A percentile compares a stretch with the other conserved stretches of the same genome.
phyloP scores from a whole-genome alignment of 2,888 invertebrate species.

The Meganola albula region DNA sequence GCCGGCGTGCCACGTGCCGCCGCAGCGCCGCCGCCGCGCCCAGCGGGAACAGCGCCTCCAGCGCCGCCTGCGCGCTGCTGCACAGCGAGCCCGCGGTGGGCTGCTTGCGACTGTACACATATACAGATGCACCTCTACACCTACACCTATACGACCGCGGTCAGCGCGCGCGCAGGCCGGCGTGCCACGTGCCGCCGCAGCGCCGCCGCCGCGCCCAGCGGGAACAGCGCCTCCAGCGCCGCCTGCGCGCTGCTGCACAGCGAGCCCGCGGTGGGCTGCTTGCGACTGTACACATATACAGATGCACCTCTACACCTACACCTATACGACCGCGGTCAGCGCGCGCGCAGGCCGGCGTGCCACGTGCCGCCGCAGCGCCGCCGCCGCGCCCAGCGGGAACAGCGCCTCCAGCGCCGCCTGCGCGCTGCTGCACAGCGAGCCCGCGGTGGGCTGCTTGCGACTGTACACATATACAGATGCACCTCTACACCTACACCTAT shows the following conservation, averaged over 20 bases:
- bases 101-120: constrained; percentile 70
- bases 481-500: no score
- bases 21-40: constrained; percentile 77
- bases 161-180: constrained; percentile 69
- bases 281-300: constrained; percentile 66
- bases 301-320: no score
- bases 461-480: constrained; percentile 51
- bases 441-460: constrained; percentile 80
- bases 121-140: no score
- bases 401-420: constrained; percentile 57
- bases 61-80: constrained; percentile 48
- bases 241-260: constrained; percentile 63
- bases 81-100: constrained; percentile 81
- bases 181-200: constrained; percentile 58
- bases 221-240: constrained; percentile 57
- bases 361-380: constrained; percentile 63
- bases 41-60: constrained; percentile 57
- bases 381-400: constrained; percentile 78
- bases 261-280: constrained; percentile 80
- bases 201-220: constrained; percentile 77
- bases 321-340: no score
- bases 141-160: no score
- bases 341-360: constrained; percentile 58
- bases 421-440: constrained; percentile 71
- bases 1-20: constrained; percentile 75